These are phyloP conservation scores for Lymantria dispar DNA, from an alignment of 2,888 invertebrate species.

Conservation along the genomic window DNA sequence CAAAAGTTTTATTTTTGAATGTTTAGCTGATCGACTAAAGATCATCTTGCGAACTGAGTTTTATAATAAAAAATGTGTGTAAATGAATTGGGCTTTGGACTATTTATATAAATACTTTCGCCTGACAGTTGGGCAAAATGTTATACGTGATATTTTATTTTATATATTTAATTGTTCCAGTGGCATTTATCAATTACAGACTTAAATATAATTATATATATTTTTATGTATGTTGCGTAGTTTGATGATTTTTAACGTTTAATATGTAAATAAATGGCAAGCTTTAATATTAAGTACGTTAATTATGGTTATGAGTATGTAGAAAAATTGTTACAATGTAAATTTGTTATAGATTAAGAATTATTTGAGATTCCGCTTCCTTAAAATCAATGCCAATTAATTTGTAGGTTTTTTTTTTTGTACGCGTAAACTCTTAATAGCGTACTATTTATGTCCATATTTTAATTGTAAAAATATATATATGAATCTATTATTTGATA, in stretches of 20 bases:
- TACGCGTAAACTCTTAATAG: slow-evolving; percentile 21
- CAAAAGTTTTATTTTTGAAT: too few species aligned
- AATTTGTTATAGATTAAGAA: slow-evolving; percentile 68
- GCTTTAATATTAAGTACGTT: slow-evolving; percentile 75
- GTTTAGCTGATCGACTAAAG: too few species aligned
- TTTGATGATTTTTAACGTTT: slow-evolving; percentile 32
- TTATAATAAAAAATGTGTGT: neutral
- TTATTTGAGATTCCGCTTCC: slow-evolving; percentile 59
- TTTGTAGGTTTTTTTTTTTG: slow-evolving; percentile 29
- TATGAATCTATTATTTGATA: slow-evolving; percentile 23
- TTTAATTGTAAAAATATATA: slow-evolving; percentile 19
- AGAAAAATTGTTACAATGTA: slow-evolving; percentile 70
- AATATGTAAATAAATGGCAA: slow-evolving; percentile 58
- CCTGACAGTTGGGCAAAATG: slow-evolving; percentile 26
- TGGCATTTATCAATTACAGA: slow-evolving; percentile 57
- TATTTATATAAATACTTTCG: slow-evolving; percentile 22
- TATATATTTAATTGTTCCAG: slow-evolving; percentile 35
- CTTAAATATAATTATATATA: slow-evolving; percentile 31
- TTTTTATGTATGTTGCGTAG: slow-evolving; percentile 34
- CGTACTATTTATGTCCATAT: slow-evolving; percentile 14
- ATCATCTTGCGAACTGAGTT: too few species aligned
- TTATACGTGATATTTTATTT: slow-evolving; percentile 2
- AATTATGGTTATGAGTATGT: slow-evolving; percentile 52
- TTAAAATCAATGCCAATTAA: slow-evolving; percentile 50
- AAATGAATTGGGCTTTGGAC: slow-evolving; percentile 13